Evolutionary conservation across 2,888 invertebrate genomes (phyloP).

Genomic region (Coremacera marginata): DNA sequence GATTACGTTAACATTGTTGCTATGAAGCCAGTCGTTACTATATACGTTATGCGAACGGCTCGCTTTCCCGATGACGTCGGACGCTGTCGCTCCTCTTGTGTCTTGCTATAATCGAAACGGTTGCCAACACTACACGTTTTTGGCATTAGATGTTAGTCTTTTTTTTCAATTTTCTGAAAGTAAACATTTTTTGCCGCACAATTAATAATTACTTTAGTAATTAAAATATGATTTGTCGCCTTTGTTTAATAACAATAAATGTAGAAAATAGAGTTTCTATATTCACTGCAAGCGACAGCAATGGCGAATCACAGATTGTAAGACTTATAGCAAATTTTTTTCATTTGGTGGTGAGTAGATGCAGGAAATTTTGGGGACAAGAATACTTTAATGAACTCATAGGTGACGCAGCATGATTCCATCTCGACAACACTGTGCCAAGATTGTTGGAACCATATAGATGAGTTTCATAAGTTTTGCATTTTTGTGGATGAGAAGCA

Average conservation of each 20-base stretch:
- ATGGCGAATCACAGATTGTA: constrained; percentile 13
- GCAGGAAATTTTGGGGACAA: too few relatives aligned
- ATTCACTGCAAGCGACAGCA: constrained; percentile 6
- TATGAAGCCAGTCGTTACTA: too few relatives aligned
- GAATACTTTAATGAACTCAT: neutral
- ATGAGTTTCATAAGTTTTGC: constrained; percentile 49
- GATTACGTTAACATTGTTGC: too few relatives aligned
- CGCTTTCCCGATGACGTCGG: too few relatives aligned
- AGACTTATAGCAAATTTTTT: constrained; percentile 29
- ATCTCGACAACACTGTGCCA: constrained; percentile 50
- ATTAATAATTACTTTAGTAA: too few relatives aligned
- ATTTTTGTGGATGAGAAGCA: constrained; percentile 48
- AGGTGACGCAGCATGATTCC: constrained; percentile 49
- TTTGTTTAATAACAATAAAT: constrained; percentile 25
- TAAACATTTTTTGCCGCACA: too few relatives aligned
- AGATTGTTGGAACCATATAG: constrained; percentile 49
- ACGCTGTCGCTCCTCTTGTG: too few relatives aligned
- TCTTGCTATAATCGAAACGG: too few relatives aligned
- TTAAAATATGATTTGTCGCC: constrained; percentile 30
- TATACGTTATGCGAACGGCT: too few relatives aligned
- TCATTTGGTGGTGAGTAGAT: constrained; percentile 1
- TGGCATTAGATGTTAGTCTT: too few relatives aligned
- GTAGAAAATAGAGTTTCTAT: constrained; percentile 31
- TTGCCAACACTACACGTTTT: too few relatives aligned
- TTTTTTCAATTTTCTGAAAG: too few relatives aligned